Conservation (phyloP, 2,113 vertebrate genomes). For the Candoia aspera region DNA sequence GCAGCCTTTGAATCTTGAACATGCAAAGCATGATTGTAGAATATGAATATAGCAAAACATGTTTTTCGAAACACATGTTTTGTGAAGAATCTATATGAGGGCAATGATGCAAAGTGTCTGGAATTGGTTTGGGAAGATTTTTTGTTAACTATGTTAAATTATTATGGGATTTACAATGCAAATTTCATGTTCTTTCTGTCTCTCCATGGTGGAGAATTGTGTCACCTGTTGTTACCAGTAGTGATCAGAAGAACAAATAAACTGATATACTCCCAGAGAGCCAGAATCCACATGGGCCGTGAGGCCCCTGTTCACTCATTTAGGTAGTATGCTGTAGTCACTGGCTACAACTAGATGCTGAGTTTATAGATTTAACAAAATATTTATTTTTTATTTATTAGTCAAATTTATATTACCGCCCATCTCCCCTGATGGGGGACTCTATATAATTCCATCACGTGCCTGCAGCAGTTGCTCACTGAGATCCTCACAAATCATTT, state of each 20-base stretch:
- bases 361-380: neutral
- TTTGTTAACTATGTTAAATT: neutral
- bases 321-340: neutral
- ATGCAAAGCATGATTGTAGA: neutral
- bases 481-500: slow-evolving; percentile 42
- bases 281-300: neutral
- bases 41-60: neutral
- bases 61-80: neutral
- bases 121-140: neutral
- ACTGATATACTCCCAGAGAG: neutral
- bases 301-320: neutral
- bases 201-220: neutral
- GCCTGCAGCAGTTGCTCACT: neutral
- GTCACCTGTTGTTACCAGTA: neutral
- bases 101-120: neutral
- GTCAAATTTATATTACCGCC: no score
- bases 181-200: neutral
- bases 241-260: neutral
- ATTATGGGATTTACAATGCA: neutral
- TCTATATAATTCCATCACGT: slow-evolving; percentile 35
- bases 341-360: neutral
- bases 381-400: no score
- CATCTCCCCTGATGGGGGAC: no score
- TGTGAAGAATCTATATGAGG: neutral
- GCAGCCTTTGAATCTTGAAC: neutral